A percentile compares a stretch with the other conserved stretches of the same genome.
Evolutionary conservation across 2,888 invertebrate genomes (phyloP).

Genomic region (Anarsia innoxiella): DNA sequence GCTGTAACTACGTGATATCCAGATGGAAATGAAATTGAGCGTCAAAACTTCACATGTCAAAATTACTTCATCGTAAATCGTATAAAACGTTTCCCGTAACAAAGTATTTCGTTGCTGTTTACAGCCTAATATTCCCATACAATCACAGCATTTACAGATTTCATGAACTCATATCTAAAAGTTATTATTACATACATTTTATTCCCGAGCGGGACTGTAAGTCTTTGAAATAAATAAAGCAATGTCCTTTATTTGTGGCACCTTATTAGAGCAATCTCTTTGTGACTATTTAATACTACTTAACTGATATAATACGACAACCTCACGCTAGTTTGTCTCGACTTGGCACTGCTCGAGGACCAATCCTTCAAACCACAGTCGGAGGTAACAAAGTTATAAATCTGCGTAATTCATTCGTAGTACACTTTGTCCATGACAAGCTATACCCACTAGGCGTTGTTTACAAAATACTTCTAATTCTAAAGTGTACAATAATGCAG

Average conservation of each 20-base stretch:
- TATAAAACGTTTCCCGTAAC: conserved; percentile 9
- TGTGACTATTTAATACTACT: conserved; percentile 34
- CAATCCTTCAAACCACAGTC: conserved; percentile 14
- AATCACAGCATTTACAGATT: conserved; percentile 48
- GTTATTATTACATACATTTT: conserved; percentile 47
- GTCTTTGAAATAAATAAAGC: conserved; percentile 37
- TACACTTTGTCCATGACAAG: conserved; percentile 23
- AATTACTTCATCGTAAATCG: conserved; percentile 3
- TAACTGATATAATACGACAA: conserved; percentile 18
- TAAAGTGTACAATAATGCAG: conserved; percentile 21
- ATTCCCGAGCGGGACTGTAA: conserved; percentile 44
- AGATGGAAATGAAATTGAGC: conserved; percentile 8
- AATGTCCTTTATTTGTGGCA: conserved; percentile 30
- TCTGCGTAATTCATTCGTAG: conserved; percentile 17
- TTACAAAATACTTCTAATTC: conserved; percentile 18
- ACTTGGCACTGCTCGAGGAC: conserved; percentile 42
- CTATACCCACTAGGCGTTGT: conserved; percentile 20
- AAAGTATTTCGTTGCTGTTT: conserved; percentile 54
- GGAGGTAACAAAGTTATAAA: conserved; percentile 4
- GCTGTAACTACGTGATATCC: background rate
- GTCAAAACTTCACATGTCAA: conserved; percentile 3
- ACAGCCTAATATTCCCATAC: conserved; percentile 55
- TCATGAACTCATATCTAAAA: conserved; percentile 36
- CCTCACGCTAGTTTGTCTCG: conserved; percentile 14
- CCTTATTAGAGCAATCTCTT: conserved; percentile 39